Conservation (phyloP, 2,113 vertebrate genomes). For the Perccottus glenii region DNA sequence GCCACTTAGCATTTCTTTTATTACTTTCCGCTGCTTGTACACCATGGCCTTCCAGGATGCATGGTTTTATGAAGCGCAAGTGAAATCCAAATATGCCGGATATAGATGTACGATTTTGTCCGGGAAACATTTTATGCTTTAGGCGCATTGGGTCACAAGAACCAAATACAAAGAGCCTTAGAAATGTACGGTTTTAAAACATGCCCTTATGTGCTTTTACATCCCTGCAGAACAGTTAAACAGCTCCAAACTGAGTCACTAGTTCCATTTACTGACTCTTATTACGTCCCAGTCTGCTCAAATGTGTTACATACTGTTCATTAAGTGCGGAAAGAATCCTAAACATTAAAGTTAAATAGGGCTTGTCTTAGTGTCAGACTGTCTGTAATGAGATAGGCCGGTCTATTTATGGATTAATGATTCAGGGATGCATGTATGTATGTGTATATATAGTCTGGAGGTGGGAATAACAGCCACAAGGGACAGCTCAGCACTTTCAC, state of each 20-base stretch:
- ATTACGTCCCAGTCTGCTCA: no score
- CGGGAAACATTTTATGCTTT: background rate
- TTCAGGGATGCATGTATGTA: conserved; percentile 66
- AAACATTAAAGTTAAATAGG: conserved; percentile 34
- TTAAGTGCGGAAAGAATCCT: conserved; percentile 38
- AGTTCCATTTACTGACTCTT: no score
- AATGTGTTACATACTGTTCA: conserved; percentile 1
- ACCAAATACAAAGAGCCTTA: no score
- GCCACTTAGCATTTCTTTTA: no score
- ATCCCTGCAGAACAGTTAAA: no score
- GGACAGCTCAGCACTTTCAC: conserved; percentile 43
- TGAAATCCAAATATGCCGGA: background rate
- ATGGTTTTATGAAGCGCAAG: background rate
- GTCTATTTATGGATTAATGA: conserved; percentile 79
- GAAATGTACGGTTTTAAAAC: no score
- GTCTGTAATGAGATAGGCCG: conserved; percentile 71
- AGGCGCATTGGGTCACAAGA: no score
- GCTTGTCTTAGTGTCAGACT: conserved; percentile 31
- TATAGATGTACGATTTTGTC: background rate
- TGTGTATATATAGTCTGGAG: conserved; percentile 47
- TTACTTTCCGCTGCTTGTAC: background rate
- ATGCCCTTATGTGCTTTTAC: no score
- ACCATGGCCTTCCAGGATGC: background rate
- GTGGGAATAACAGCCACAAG: conserved; percentile 33
- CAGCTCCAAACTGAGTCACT: no score